Evolutionary conservation across 2,797 vertebrate species (phyloP).

Genomic region (Coregonus ussuriensis): DNA sequence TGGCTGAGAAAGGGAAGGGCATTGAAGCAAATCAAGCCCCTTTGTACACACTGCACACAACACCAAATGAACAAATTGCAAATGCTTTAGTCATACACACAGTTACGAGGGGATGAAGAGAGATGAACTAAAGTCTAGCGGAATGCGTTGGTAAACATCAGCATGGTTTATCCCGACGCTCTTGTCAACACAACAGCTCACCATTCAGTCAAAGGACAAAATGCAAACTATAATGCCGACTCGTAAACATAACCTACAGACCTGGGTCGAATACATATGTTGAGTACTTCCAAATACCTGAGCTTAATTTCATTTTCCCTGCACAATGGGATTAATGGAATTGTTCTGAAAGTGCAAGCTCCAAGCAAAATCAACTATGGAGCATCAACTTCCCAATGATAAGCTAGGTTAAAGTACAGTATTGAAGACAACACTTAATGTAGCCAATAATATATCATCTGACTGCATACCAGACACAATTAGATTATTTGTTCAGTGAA

Average conservation of each 20-base stretch:
- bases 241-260: constrained; percentile 57
- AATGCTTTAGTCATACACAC: constrained; percentile 62
- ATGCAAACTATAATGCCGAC: constrained; percentile 53
- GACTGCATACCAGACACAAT: neutral
- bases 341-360: neutral
- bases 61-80: constrained; percentile 71
- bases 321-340: neutral
- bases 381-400: neutral
- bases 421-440: neutral
- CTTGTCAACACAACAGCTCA: constrained; percentile 57
- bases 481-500: neutral
- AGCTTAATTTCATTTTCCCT: neutral
- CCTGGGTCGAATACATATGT: constrained; percentile 4
- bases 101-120: constrained; percentile 49
- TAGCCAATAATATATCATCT: neutral
- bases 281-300: neutral
- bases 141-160: constrained; percentile 62
- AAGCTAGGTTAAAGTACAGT: neutral
- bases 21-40: constrained; percentile 53
- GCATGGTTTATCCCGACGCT: constrained; percentile 70
- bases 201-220: constrained; percentile 53
- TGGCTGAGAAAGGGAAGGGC: constrained; percentile 57
- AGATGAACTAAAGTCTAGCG: constrained; percentile 53
- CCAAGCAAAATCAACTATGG: neutral
- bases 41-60: constrained; percentile 58